Evolutionary conservation across 2,888 invertebrate species (phyloP), one percentile per base, ranked within the genome.

Genomic region (Drosophila flavopinicola): DNA sequence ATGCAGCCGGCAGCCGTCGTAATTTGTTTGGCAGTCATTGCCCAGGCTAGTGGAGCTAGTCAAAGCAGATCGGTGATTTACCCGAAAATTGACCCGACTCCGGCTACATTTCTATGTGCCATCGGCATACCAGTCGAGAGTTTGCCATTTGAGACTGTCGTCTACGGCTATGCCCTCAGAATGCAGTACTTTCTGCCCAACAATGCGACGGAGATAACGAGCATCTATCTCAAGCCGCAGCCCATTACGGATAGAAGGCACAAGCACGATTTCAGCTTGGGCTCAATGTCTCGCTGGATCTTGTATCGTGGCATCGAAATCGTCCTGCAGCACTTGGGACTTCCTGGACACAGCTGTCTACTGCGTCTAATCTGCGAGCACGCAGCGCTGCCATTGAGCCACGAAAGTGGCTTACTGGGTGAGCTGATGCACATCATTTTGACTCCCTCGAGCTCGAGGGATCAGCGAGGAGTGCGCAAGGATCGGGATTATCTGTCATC

Each of bases 331-430:
- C 94, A 94, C 85, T 93, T 93, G 78, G 93, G 94, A 13, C 92
- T 94, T 75, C 92, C 93, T 51, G 95, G 95, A 2, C 93, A 94
- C 70, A 93, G 93, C 29, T 96, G 96, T 91, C 89, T 96, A 77
- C 91, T 96, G 67, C 93, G 95, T 78, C 93, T 94, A 75, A 95
- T 96, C 88, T 96, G 96, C 88, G 95, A 96, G 90, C 93, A 94
- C 30, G 94, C 96, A 0, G 93, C 94, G 80, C 92, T 93, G 64
- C 93, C 95, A 47, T 93, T 95, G 83, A 93, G 92, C 73, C 92
- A 93, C 86, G 93, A 94, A 79, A 94, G 94, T 80, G 95, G 95
- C 10, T 92, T 96, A 80, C 92, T 95, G 71, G 95, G 94, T 25
- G 94, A 96, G 92, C 92, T 96, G 85, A 92, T 95, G 70, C 94